These are phyloP conservation scores for Pollachius pollachius DNA, from an alignment of 2,113 vertebrate genomes.

Conservation along the genomic window DNA sequence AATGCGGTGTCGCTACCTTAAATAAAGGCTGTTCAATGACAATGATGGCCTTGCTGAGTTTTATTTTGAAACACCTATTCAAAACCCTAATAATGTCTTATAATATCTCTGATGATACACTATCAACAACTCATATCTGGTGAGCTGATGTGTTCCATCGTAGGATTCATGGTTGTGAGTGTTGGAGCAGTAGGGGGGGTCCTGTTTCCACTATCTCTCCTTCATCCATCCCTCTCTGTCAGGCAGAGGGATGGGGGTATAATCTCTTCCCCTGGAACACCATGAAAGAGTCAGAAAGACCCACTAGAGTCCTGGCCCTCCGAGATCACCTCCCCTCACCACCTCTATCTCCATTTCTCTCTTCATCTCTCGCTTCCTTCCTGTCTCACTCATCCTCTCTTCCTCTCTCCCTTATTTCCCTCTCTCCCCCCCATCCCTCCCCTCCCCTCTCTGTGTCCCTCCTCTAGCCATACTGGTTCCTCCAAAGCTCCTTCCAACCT, in stretches of 20 bases:
- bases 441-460: neutral
- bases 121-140: no score
- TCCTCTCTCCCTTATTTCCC: slow-evolving; percentile 10
- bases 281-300: slow-evolving; percentile 73
- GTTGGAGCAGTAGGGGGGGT: no score
- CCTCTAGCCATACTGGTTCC: neutral
- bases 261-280: slow-evolving; percentile 80
- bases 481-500: neutral
- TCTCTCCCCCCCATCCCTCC: slow-evolving; percentile 7
- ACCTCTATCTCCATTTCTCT: slow-evolving; percentile 48
- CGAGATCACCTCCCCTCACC: slow-evolving; percentile 70
- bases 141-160: no score
- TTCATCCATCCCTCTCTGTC: slow-evolving; percentile 34
- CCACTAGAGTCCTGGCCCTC: slow-evolving; percentile 69
- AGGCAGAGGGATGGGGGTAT: slow-evolving; percentile 64
- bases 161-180: no score
- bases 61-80: no score
- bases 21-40: no score
- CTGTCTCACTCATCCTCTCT: neutral
- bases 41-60: no score
- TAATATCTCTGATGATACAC: no score
- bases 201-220: neutral
- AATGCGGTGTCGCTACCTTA: no score
- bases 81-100: no score
- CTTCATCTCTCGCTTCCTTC: slow-evolving; percentile 22